Evolutionary conservation across 2,797 vertebrate genomes (phyloP).

Genomic region (Alauda arvensis): DNA sequence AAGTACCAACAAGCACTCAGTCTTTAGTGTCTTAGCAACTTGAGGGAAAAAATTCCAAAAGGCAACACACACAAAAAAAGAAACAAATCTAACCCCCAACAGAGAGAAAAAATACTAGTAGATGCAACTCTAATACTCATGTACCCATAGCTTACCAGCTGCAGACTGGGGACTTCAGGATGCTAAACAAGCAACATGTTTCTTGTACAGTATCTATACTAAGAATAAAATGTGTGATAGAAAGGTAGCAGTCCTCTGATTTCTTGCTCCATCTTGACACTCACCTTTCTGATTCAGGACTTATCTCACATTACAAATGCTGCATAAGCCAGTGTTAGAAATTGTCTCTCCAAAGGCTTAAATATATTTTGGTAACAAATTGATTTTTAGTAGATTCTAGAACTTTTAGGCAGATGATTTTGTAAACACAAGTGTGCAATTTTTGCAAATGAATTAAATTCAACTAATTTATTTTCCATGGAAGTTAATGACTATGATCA

Average conservation of each 20-base stretch:
- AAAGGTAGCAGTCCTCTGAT: neutral
- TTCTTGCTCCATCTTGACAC: neutral
- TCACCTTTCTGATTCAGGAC: neutral
- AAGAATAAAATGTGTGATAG: neutral
- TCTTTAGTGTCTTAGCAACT: too few species aligned
- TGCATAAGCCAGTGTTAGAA: neutral
- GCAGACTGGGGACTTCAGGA: neutral
- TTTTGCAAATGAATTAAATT: neutral
- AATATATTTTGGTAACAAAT: neutral
- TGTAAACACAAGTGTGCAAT: neutral
- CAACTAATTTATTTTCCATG: neutral
- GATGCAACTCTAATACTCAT: neutral
- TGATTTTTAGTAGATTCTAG: neutral
- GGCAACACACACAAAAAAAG: too few species aligned
- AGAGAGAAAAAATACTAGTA: neutral
- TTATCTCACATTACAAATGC: neutral
- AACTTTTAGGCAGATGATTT: neutral
- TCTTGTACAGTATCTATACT: fast-evolving
- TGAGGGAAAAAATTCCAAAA: too few species aligned
- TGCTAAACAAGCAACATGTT: neutral
- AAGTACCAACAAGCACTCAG: too few species aligned
- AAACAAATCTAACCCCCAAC: too few species aligned
- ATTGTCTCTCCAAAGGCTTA: neutral
- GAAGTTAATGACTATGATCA: neutral
- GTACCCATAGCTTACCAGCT: neutral